phyloP scores from a whole-genome alignment of 1,140 invertebrate species.

The Vollenhovia emeryi region DNA sequence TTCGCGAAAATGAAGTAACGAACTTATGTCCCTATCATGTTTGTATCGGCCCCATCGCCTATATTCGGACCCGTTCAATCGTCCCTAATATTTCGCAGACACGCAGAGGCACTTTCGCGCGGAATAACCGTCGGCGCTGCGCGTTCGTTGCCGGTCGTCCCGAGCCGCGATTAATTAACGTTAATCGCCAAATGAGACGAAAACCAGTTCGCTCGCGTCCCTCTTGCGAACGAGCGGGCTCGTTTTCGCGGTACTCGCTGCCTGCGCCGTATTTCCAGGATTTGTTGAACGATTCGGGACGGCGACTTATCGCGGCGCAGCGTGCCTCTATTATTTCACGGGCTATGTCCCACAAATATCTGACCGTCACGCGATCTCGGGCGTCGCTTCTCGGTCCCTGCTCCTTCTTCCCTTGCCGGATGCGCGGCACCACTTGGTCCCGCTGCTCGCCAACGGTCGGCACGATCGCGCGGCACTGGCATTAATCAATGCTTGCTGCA shows the following conservation, averaged over 20 bases:
- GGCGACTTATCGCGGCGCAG: conserved; percentile 53
- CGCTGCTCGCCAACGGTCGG: conserved; percentile 29
- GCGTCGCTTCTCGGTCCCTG: background rate
- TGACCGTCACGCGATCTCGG: conserved; percentile 68
- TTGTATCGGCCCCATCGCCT: background rate
- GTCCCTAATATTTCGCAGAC: conserved; percentile 38
- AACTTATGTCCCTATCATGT: conserved; percentile 32
- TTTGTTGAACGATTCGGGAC: conserved; percentile 53
- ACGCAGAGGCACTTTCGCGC: conserved; percentile 16
- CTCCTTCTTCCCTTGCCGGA: background rate
- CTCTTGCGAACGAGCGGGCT: background rate
- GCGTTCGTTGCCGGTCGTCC: conserved; percentile 3
- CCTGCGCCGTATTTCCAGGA: conserved; percentile 53
- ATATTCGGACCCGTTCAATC: conserved; percentile 1
- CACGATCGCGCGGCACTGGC: conserved; percentile 61
- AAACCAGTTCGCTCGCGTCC: conserved; percentile 11
- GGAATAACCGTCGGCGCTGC: background rate
- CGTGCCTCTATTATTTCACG: conserved; percentile 68
- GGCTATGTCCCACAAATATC: conserved; percentile 53
- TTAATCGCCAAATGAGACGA: conserved; percentile 54
- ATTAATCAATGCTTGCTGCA: conserved; percentile 68
- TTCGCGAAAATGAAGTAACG: conserved; percentile 26
- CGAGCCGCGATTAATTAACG: conserved; percentile 66
- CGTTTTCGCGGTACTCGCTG: conserved; percentile 7
- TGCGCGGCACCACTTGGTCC: background rate